These are phyloP conservation scores for Nyctibius bracteatus DNA, from an alignment of 2,113 vertebrate genomes.

Conservation along the genomic window DNA sequence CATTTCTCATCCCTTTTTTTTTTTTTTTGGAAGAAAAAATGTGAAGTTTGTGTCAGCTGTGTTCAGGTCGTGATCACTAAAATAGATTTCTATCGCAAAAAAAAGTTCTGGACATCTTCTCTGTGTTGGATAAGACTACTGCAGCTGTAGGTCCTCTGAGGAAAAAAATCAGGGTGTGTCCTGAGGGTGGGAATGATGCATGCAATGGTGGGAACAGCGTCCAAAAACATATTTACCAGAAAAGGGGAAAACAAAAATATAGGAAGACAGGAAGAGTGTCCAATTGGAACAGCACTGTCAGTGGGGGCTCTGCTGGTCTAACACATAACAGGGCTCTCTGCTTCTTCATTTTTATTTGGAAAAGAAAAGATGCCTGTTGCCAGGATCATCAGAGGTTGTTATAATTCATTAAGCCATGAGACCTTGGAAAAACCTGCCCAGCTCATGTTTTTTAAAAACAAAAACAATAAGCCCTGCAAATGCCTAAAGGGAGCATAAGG, in stretches of 20 bases:
- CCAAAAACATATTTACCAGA: background rate
- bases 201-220: background rate
- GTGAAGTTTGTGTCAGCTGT: background rate
- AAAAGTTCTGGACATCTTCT: background rate
- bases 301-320: background rate
- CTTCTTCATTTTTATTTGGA: conserved; percentile 25
- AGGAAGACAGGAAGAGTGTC: background rate
- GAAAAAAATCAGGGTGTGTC: background rate
- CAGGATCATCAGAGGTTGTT: conserved; percentile 49
- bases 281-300: background rate
- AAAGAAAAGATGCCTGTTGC: conserved; percentile 21
- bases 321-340: background rate
- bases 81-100: background rate
- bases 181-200: background rate
- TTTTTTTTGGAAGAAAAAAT: background rate
- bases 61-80: background rate
- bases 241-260: background rate
- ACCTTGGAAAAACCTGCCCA: conserved; percentile 28
- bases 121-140: background rate
- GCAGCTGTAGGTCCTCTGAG: background rate
- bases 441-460: conserved; percentile 48
- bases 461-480: conserved; percentile 9
- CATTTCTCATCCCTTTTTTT: background rate
- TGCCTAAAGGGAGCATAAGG: conserved; percentile 38
- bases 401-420: conserved; percentile 44